phyloP scores from a whole-genome alignment of 2,797 vertebrate genomes.

The Girardinus metallicus region DNA sequence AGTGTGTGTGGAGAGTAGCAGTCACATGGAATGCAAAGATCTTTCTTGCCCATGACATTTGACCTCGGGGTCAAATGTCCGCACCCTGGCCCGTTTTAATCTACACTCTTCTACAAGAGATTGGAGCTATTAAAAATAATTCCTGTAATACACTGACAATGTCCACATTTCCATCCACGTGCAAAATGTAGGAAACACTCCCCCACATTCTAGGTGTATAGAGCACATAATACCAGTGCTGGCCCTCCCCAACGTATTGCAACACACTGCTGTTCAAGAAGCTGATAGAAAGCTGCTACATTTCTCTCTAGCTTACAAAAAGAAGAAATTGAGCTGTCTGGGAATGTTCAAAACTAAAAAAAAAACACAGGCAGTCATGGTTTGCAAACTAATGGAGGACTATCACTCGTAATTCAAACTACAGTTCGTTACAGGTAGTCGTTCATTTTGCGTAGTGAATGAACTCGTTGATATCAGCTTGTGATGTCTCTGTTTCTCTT shows the following conservation, averaged over 20 bases:
- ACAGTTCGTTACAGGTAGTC: background rate
- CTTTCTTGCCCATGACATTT: slow-evolving; percentile 76
- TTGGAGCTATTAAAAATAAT: slow-evolving; percentile 40
- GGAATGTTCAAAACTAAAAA: background rate
- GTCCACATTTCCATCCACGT: background rate
- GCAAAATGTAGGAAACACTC: background rate
- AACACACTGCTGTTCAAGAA: background rate
- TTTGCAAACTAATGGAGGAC: background rate
- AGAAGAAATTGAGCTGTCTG: background rate
- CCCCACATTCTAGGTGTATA: background rate
- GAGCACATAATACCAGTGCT: background rate
- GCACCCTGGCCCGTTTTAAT: slow-evolving; percentile 78
- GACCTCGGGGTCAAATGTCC: slow-evolving; percentile 72
- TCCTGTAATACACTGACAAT: slow-evolving; percentile 13
- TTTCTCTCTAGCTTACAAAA: background rate
- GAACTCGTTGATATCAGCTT: background rate
- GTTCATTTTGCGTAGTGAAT: too few species aligned
- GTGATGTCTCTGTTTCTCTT: background rate
- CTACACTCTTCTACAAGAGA: slow-evolving; percentile 67
- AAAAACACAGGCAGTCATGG: background rate
- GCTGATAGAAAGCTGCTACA: background rate
- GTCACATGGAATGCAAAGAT: slow-evolving; percentile 78
- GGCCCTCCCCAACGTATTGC: background rate
- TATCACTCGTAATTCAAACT: background rate
- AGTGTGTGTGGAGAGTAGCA: slow-evolving; percentile 36